Percentiles rank a stretch among this genome's conserved stretches.
phyloP scores from a whole-genome alignment of 1,140 invertebrate species.

The Luehdorfia chinensis region DNA sequence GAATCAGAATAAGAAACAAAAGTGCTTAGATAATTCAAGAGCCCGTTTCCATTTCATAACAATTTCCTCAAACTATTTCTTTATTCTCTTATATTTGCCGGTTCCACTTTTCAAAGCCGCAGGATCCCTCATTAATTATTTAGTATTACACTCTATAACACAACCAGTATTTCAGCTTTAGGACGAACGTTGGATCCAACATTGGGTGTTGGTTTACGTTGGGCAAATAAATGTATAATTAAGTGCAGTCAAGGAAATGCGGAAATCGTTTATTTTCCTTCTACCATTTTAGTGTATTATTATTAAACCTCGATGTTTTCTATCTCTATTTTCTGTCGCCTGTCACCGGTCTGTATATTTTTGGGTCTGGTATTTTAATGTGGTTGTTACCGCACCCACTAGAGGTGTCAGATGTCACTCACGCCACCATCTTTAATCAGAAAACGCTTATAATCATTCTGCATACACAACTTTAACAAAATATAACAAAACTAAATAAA shows the following conservation, averaged over 20 bases:
- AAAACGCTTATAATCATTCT: too few species aligned
- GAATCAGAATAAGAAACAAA: conserved; percentile 7
- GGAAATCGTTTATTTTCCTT: background rate
- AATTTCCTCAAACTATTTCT: conserved; percentile 19
- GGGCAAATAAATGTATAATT: background rate
- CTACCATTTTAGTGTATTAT: too few species aligned
- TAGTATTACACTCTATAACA: conserved; percentile 20
- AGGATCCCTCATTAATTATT: conserved; percentile 31
- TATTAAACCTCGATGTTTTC: too few species aligned
- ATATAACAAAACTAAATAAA: too few species aligned
- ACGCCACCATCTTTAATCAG: too few species aligned
- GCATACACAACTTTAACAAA: too few species aligned
- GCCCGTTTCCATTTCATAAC: conserved; percentile 9
- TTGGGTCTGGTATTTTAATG: too few species aligned
- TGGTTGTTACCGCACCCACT: too few species aligned
- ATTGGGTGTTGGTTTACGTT: conserved; percentile 12
- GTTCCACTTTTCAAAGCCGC: conserved; percentile 16
- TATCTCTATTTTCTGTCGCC: too few species aligned
- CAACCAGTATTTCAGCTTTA: conserved; percentile 1
- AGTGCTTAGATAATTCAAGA: conserved; percentile 15
- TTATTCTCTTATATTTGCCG: conserved; percentile 18
- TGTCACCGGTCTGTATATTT: too few species aligned
- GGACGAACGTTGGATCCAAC: conserved; percentile 15
- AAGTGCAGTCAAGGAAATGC: background rate
- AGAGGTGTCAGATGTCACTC: too few species aligned